Evolutionary conservation across 2,888 invertebrate species (phyloP).

Genomic region (Eristalinus sepulchralis): DNA sequence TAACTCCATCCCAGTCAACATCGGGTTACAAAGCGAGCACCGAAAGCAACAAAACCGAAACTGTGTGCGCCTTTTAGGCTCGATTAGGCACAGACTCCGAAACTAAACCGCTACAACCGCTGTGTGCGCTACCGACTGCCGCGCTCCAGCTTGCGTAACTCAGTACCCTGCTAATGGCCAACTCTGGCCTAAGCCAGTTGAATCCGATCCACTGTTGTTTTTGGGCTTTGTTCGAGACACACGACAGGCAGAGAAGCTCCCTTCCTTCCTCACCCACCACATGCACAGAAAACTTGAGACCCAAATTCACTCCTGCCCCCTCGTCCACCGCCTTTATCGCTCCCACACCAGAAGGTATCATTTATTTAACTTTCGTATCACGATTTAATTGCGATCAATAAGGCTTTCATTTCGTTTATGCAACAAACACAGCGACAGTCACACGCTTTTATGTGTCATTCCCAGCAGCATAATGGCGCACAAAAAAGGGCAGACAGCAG

Average conservation of each 20-base stretch:
- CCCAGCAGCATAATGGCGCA: slow-evolving; percentile 2
- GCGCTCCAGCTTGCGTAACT: slow-evolving; percentile 51
- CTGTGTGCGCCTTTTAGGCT: slow-evolving; percentile 50
- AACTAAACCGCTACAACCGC: slow-evolving; percentile 39
- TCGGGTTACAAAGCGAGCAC: background rate
- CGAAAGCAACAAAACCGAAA: background rate
- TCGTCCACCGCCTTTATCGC: slow-evolving; percentile 27
- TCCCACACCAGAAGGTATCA: slow-evolving; percentile 7
- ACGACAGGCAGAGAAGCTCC: background rate
- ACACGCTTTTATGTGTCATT: slow-evolving; percentile 37
- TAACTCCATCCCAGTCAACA: slow-evolving; percentile 3
- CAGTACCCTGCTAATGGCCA: slow-evolving; percentile 49
- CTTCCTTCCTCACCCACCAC: background rate
- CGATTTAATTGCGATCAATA: slow-evolving; percentile 69
- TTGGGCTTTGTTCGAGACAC: slow-evolving; percentile 1
- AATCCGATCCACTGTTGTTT: slow-evolving; percentile 33
- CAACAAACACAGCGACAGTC: slow-evolving; percentile 30
- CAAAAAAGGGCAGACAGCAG: background rate
- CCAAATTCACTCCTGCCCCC: background rate
- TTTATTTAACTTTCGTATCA: slow-evolving; percentile 65
- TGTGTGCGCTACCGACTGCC: slow-evolving; percentile 49
- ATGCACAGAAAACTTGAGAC: background rate
- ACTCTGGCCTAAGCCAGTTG: slow-evolving; percentile 23
- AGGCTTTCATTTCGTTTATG: slow-evolving; percentile 60
- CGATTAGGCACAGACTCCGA: slow-evolving; percentile 48